Base-by-base conservation (phyloP, 2,797 vertebrate genomes). In the Cacajao melanocephalus region DNA sequence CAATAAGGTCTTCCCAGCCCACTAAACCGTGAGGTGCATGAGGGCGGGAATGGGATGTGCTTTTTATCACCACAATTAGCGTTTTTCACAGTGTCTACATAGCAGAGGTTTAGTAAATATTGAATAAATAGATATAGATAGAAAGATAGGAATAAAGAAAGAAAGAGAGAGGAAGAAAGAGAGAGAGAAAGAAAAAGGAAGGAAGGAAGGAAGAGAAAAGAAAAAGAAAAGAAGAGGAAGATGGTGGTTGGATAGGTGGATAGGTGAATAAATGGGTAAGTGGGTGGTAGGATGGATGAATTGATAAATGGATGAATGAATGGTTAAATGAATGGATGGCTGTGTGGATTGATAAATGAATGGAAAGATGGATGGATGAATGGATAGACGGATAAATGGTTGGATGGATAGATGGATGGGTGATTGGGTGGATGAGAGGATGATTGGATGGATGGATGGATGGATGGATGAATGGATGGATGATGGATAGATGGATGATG, bases 401-500 rank as follows among this genome's bases (percentile, higher is more conserved):
- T 36, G 44, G 15, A 5, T 30, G 14, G 30, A 2, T 10, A 4
- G 3, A 12, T 3, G 9, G n/a, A 20, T 19, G 5, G 6, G 6
- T 50, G 26, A 2, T 2, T 36, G 44, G 15, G 4, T 39, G 14
- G 30, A 2, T 10, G 41, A 44, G 41, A 44, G 41, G 41, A 44
- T 14, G 7, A 3, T 0, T 41, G 52, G 8, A 1, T 14, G 41
- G 1, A 0, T 64, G 72, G 14, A 15, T 7, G 48, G 15, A 2
- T 28, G 4, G 1, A 13, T 75, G 44, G 0, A 26, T 19, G 24
- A 1, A 9, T 36, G 11, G 22, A 12, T 55, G 10, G 26, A 9
- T 64, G 28, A 24, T 33, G 15, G 36, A 5, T 7, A 11, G 22
- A 1, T 24, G 12, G 50, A 4, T 9, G 11, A 2, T 13, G 12